Evolutionary conservation across 2,888 invertebrate genomes (phyloP), one percentile per base, ranked within the genome.

Genomic region (Alviniconcha strummeri): DNA sequence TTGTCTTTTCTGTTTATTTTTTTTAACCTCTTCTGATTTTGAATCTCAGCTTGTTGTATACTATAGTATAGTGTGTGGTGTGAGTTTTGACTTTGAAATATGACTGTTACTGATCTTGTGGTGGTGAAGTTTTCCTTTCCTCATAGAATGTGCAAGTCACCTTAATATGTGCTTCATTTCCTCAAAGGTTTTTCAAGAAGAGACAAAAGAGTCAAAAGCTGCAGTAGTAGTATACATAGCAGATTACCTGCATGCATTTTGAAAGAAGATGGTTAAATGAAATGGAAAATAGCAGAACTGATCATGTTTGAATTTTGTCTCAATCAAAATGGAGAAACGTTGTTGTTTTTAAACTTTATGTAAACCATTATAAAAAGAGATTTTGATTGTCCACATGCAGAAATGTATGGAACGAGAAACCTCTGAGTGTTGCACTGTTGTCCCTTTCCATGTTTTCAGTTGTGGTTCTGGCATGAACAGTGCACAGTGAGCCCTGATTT

Each of bases 1-100:
- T 36, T 74, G n/a, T 60, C 60, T 81, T 81, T 74, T 19, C 36
- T 74, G 19, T 57, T 81, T 75, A n/a, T n/a, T 72, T 8, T 72
- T 9, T 72, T 69, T 69, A 55, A n/a, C 15, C 15, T 80, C 17
- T 9, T 80, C 52, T 54, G 17, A 69, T 36, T 36, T 36, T 36
- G 36, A 36, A 36, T 36, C 36, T 36, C 36, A 36, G 36, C 36
- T 36, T 36, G 36, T 36, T 36, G 36, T 36, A 36, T 36, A 36
- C 36, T 36, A 36, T 36, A 36, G 36, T 36, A 36, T 36, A 3
- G 36, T 36, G 36, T 36, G 36, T 36, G 36, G 36, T 36, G 36
- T 36, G 36, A 36, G 36, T 36, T 36, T 36, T 36, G 36, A 36
- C 36, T 36, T 36, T 36, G 36, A 36, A 36, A 36, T 36, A 36